Conservation (phyloP, 2,888 invertebrate species). For the Argyresthia goedartella region DNA sequence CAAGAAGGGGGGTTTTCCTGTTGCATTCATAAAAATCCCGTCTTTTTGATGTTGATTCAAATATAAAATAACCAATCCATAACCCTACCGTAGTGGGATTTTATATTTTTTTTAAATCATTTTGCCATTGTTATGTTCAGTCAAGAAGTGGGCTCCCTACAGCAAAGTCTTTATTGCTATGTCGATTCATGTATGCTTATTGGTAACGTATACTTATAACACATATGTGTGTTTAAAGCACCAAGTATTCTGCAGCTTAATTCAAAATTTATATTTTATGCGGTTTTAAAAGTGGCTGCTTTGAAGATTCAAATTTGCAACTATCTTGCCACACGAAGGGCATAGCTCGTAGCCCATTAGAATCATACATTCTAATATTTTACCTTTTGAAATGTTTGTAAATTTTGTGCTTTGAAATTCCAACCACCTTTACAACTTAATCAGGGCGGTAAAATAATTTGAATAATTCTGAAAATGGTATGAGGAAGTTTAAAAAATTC, state of each 20-base stretch:
- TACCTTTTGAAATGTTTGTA: conserved; percentile 3
- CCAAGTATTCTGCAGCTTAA: conserved; percentile 26
- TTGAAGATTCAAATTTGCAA: conserved; percentile 25
- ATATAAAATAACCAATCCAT: background rate
- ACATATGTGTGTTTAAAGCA: conserved; percentile 14
- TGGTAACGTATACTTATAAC: conserved; percentile 8
- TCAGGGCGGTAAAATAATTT: conserved; percentile 3
- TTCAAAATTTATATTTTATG: conserved; percentile 34
- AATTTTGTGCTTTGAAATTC: conserved; percentile 4
- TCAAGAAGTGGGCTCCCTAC: no score
- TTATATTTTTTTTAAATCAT: no score
- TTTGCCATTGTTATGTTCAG: no score
- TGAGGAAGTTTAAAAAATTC: background rate
- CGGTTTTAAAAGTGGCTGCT: conserved; percentile 26
- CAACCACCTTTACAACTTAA: conserved; percentile 2
- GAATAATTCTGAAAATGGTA: background rate
- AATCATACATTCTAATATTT: conserved; percentile 5
- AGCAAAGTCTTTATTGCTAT: no score
- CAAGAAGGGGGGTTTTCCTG: background rate
- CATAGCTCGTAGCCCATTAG: conserved; percentile 3
- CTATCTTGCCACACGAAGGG: conserved; percentile 14
- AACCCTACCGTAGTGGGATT: no score
- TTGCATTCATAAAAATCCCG: conserved; percentile 35
- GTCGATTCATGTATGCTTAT: background rate
- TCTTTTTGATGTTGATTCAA: conserved; percentile 24